Base-by-base conservation (phyloP, 1,140 invertebrate species). In the Plectrocnemia conspersa region DNA sequence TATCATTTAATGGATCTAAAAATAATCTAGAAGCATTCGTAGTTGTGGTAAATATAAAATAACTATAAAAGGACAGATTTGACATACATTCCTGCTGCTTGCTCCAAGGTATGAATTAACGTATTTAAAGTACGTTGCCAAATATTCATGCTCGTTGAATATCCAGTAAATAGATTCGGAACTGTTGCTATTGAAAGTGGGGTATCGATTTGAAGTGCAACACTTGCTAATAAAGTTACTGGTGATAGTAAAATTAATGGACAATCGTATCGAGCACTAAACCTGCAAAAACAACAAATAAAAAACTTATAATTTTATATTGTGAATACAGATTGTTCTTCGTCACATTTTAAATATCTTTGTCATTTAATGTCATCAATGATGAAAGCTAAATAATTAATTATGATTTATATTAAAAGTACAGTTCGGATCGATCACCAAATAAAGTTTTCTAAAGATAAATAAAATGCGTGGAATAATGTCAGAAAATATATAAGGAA, bases 371-470 rank as follows among this genome's bases (percentile, higher is more conserved):
- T n/a, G n/a, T n/a, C n/a, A n/a, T n/a, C n/a, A n/a, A n/a, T n/a
- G n/a, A n/a, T n/a, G n/a, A n/a, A n/a, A n/a, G n/a, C n/a, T n/a
- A n/a, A n/a, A n/a, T n/a, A n/a, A n/a, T n/a, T n/a, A n/a, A n/a
- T n/a, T n/a, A n/a, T n/a, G n/a, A n/a, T n/a, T n/a, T n/a, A n/a
- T n/a, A n/a, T n/a, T 29, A 22, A 58, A 41, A 1, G 59, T 54
- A 41, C 59, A 61, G 29, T 57, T n/a, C 22, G 29, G 29, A 57
- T 18, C 42, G 52, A 23, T 57, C 41, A 4, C 59, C 55, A 11
- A 57, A 32, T 29, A n/a, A n/a, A n/a, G n/a, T n/a, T n/a, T n/a
- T n/a, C 59, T 61, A 42, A 38, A 61, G 47, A n/a, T n/a, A n/a
- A n/a, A n/a, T n/a, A n/a, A n/a, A n/a, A n/a, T n/a, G n/a, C n/a